A percentile compares a stretch with the other conserved stretches of the same genome.
Evolutionary conservation across 1,140 invertebrate genomes (phyloP).

Genomic region (Antheraea mylitta): DNA sequence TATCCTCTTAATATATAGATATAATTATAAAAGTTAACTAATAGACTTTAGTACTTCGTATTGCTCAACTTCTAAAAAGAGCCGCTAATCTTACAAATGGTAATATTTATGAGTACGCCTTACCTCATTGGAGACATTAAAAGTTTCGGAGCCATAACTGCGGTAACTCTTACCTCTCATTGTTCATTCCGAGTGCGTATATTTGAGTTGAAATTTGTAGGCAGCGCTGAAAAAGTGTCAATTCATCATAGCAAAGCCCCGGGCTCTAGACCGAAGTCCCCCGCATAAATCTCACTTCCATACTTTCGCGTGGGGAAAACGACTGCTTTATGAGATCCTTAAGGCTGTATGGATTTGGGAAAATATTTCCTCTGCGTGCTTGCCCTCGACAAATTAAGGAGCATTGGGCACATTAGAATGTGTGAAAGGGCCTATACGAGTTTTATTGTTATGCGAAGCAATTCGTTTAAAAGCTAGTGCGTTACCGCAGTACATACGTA

Average conservation of each 20-base stretch:
- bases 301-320: conserved; percentile 76
- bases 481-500: conserved; percentile 62
- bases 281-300: conserved; percentile 78
- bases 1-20: conserved; percentile 2
- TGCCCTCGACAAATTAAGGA: conserved; percentile 74
- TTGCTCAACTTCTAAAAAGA: conserved; percentile 53
- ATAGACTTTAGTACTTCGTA: conserved; percentile 30
- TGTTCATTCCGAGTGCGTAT: conserved; percentile 73
- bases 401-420: conserved; percentile 73
- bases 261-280: conserved; percentile 70
- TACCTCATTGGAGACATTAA: conserved; percentile 73
- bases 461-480: conserved; percentile 76
- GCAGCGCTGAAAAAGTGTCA: conserved; percentile 73
- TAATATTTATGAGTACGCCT: conserved; percentile 57
- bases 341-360: conserved; percentile 80
- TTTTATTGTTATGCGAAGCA: conserved; percentile 76
- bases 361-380: conserved; percentile 78
- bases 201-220: conserved; percentile 73
- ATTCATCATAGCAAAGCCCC: conserved; percentile 76
- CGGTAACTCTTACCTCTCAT: conserved; percentile 61
- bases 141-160: conserved; percentile 64
- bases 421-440: conserved; percentile 69
- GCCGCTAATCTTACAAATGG: conserved; percentile 61
- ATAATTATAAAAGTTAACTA: conserved; percentile 51
- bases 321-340: conserved; percentile 80